phyloP scores from a whole-genome alignment of 2,797 vertebrate genomes.

The Sarcophilus harrisii region DNA sequence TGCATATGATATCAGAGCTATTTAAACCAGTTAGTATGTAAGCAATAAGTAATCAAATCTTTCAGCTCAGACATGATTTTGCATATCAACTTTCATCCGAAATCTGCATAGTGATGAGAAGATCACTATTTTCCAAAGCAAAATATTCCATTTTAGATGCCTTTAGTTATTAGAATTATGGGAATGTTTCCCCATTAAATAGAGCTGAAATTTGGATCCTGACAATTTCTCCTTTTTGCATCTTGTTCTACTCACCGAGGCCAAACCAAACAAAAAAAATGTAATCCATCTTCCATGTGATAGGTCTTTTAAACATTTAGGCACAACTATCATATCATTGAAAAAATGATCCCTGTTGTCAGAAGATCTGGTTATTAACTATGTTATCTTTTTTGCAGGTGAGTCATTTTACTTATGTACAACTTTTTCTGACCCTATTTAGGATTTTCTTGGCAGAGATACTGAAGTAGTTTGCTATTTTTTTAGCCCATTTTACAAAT shows the following conservation, averaged over 20 bases:
- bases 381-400: too few species aligned
- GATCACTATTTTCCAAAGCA: not conserved
- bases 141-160: not conserved
- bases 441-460: not conserved
- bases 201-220: not conserved
- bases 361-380: not conserved
- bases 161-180: not conserved
- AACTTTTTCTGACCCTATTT: not conserved
- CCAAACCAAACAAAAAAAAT: not conserved
- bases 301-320: not conserved
- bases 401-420: not conserved
- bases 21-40: not conserved
- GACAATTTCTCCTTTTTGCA: not conserved
- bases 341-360: not conserved
- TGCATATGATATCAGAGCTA: not conserved
- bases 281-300: not conserved
- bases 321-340: not conserved
- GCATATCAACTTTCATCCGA: not conserved
- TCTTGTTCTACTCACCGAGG: not conserved
- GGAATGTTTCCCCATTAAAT: not conserved
- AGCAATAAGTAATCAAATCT: not conserved
- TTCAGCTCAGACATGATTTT: not conserved
- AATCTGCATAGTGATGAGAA: not conserved
- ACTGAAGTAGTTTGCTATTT: not conserved
- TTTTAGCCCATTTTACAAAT: not conserved